Conservation (phyloP, 2,113 vertebrate genomes). For the Panthera leo region DNA sequence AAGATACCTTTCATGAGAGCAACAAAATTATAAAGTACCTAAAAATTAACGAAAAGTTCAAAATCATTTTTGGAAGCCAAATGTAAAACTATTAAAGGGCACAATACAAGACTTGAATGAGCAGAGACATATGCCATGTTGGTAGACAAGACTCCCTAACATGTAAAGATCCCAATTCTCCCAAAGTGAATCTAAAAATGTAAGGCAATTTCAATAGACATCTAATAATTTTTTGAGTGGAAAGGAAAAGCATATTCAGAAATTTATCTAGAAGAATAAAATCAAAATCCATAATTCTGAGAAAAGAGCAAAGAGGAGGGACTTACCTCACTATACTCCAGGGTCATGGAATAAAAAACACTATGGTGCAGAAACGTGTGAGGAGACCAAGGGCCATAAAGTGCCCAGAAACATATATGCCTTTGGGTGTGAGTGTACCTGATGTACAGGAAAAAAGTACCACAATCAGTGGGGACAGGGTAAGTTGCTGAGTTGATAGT, state of each 20-base stretch:
- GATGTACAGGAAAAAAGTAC: background rate
- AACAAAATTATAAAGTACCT: background rate
- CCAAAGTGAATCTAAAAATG: slow-evolving; percentile 28
- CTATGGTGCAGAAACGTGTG: background rate
- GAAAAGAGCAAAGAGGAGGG: background rate
- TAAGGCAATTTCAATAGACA: background rate
- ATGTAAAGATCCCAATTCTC: background rate
- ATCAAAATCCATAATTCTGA: background rate
- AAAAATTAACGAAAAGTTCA: slow-evolving; percentile 4
- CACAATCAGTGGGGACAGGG: background rate
- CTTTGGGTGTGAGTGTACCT: background rate
- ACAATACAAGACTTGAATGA: background rate
- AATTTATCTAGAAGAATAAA: background rate
- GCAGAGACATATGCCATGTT: background rate
- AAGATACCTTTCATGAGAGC: background rate
- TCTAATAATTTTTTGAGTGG: background rate
- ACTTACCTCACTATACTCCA: background rate
- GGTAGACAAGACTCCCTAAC: background rate
- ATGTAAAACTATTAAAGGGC: background rate
- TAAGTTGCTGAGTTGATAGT: background rate
- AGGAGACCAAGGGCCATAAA: background rate
- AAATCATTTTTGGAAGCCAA: background rate
- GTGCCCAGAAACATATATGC: background rate
- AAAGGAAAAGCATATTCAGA: background rate
- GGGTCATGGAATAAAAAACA: background rate